Base-by-base conservation (phyloP, 2,888 invertebrate genomes). In the Scaptomyza caliginosa region DNA sequence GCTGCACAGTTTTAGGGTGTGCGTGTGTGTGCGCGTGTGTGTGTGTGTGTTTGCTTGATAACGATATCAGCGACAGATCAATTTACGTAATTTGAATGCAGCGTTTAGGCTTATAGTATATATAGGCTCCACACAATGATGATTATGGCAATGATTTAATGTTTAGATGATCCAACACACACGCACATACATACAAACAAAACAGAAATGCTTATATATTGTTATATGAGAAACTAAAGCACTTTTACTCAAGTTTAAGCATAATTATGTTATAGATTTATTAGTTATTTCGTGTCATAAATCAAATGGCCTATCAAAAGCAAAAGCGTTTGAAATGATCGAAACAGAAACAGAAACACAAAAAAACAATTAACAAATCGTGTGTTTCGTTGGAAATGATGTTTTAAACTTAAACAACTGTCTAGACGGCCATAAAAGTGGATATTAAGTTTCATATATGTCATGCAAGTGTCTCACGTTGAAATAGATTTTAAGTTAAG, bases 31-130 rank as follows among this genome's bases (percentile, higher is more conserved):
- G 30, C 6, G 30, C 16, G n/a, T 24, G n/a, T 38, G 30, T 13
- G 30, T 16, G 32, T 13, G 23, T n/a, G 52, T 8, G 46, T 17
- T 1, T 3, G 56, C 36, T 42, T 65, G 75, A 75, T 75, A 68
- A 65, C 68, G 51, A 16, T 66, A 65, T 65, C 63, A 70, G 65
- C 66, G 73, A 59, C 62, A 64, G 76, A 85, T 85, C 74, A 78
- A 76, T 70, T 85, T 76, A 71, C 67, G 77, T 68, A 83, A 79
- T 80, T 80, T 65, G 67, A 74, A 65, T 68, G 74, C 57, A 62
- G 30, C 60, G 63, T 63, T 80, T 71, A 70, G 65, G 62, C 67
- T 55, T 57, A 55, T 50, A 34, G 3, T 3, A 28, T n/a, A n/a
- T n/a, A n/a, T n/a, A 45, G 28, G 42, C 26, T 13, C 6, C 32